Base-by-base conservation (phyloP, 2,113 vertebrate genomes). In the Corythornis cristatus region DNA sequence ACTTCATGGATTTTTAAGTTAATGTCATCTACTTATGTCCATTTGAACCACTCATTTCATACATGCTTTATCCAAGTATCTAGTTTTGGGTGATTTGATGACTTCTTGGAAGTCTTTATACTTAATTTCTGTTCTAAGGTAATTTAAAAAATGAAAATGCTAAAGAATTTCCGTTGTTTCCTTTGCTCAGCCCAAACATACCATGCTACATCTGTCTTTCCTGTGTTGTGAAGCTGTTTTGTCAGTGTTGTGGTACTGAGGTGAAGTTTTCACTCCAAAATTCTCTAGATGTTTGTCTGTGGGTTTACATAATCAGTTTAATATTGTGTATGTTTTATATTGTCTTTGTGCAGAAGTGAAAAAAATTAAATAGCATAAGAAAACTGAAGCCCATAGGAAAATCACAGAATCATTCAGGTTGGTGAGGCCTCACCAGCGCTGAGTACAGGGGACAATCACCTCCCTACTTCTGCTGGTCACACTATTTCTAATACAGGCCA, bases 1-100 rank as follows among this genome's bases (percentile, higher is more conserved):
- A 53, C 37, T 67, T 90, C 26, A 45, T 72, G 50, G 86, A 90
- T 93, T 89, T 95, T 90, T 81, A 70, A 83, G 40, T 85, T 95
- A 83, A 83, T 77, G 60, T 95, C 62, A 85, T 62, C 45, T 88
- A 25, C 80, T 83, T 82, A 54, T 9, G 7, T 54, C 46, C 48
- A 57, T 89, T 91, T 86, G 70, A 65, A 50, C 78, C 56, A 65
- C n/a, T 67, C 45, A 45, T 88, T 86, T 94, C 70, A 46, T 40
- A 35, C 8, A 5, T 72, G 28, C 35, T 96, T 91, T 95, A 72
- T 74, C 26, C 70, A 8, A 66, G 42, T 92, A 42, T 51, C 58
- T 66, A 28, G 28, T 78, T 85, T 84, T 57, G 54, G 58, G 42
- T 40, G 40, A 64, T 65, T 66, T 43, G 18, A 46, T 84, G 74